Base-by-base conservation (phyloP, 2,888 invertebrate species). In the Tyria jacobaeae region DNA sequence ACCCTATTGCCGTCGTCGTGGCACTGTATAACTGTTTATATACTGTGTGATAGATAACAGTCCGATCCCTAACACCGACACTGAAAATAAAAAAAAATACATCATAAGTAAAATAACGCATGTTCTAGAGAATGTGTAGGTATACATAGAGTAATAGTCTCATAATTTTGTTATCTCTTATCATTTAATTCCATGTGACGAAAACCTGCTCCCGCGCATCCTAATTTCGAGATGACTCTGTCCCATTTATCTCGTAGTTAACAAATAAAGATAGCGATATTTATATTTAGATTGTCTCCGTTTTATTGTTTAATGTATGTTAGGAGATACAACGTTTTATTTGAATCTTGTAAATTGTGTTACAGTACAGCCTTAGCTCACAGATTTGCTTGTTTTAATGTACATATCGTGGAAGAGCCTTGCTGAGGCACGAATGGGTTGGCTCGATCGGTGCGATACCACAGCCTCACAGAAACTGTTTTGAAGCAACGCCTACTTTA, bases 201-300 rank as follows among this genome's bases (percentile, higher is more conserved):
- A 70, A 70, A 76, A 37, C 31, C 35, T 64, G 49, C 63, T 64
- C 62, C 65, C 62, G 63, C 64, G 57, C 70, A 74, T 63, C 64
- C 69, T 55, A 77, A 73, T 71, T 76, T 60, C 47, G 41, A 64
- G 66, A 70, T 66, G 71, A 68, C 64, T 62, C 35, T 73, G 70
- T 75, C 66, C 68, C 62, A 39, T 47, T 50, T 62, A 66, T 63
- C 70, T 67, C 67, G 61, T 14, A n/a, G 59, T 63, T 47, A 49
- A 52, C 31, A 64, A 62, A 65, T 58, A 71, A 4, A 50, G 75
- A 76, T 77, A 72, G 60, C 53, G 47, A 17, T 78, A 70, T 72
- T 68, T 76, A 66, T 62, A 60, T 64, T 65, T 37, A 66, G 66
- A 62, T 68, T 61, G 52, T 57, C 56, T 66, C 31, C 37, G 50